Base-by-base conservation (phyloP, 2,113 vertebrate genomes). In the Boulengeromyrus knoepffleri region DNA sequence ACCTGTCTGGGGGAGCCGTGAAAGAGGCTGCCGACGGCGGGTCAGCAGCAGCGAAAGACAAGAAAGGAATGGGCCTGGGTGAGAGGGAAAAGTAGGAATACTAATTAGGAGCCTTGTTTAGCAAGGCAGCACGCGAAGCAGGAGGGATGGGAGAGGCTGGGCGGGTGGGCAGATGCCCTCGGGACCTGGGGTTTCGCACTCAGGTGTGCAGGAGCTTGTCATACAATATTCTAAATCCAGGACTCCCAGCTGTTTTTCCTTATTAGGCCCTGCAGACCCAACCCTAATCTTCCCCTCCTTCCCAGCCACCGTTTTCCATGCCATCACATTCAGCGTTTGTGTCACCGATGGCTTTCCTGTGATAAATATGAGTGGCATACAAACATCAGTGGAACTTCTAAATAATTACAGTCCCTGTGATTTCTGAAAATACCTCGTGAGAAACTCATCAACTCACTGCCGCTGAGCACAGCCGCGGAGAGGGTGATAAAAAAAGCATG, bases 391-490 rank as follows among this genome's bases (percentile, higher is more conserved):
- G 8, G 89, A 89, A 92, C 90, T 93, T 85, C 91, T 93, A 91
- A 93, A 90, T 92, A 93, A 94, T 93, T 91, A 92, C 88, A 88
- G 74, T 52, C 27, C 91, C 90, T 88, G 53, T 86, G 24, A 90
- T 19, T 89, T 66, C 52, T 66, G 62, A 50, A 62, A 80, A 84
- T 90, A 89, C 62, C 42, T 58, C 21, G 84, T 90, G 88, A 93
- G 42, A 91, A 88, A 90, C 88, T 53, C 19, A 88, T 92, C 52
- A 91, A 7, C 42, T 39, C 31, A 52, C 66, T 88, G 87, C 89
- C 87, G 27, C 50, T 31, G 49, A 83, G 47, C 12, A 88, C 80
- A 87, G 42, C 74, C 49, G 87, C 46, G 84, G 74, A 24, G 84
- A 58, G 84, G 47, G 52, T n/a, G 89, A 77, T 88, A 90, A 85